These are phyloP conservation scores for Antennarius maculatus DNA, from an alignment of 2,797 vertebrate species.

Conservation along the genomic window DNA sequence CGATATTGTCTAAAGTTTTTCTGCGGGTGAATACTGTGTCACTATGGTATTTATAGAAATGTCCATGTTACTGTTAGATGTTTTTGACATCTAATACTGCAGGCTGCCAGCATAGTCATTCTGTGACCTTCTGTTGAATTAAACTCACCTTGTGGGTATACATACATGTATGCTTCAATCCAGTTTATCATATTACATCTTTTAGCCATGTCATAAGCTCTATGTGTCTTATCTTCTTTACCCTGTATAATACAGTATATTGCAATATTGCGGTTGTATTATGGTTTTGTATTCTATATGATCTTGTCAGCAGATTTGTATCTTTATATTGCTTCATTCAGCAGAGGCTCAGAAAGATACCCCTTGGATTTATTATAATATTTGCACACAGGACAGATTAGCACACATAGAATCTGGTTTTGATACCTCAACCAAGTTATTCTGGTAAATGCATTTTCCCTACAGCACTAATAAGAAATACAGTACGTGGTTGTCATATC, in stretches of 20 bases:
- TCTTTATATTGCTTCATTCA: slow-evolving; percentile 42
- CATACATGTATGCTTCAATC: slow-evolving; percentile 9
- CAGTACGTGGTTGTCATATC: not conserved
- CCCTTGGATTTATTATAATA: slow-evolving; percentile 25
- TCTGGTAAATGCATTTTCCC: slow-evolving; percentile 9
- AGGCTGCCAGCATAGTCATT: slow-evolving; percentile 10
- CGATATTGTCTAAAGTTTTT: not conserved
- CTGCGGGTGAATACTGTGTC: not conserved
- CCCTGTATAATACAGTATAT: not conserved
- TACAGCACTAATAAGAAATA: slow-evolving; percentile 5
- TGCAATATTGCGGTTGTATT: slow-evolving; percentile 16
- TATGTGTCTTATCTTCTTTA: slow-evolving; percentile 34
- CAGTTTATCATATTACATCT: slow-evolving; percentile 29
- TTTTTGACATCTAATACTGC: not conserved
- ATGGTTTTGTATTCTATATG: slow-evolving; percentile 26
- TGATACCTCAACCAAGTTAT: slow-evolving; percentile 16
- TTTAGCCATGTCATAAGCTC: slow-evolving; percentile 2
- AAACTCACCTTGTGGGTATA: not conserved
- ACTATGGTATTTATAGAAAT: slow-evolving; percentile 18
- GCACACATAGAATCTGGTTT: not conserved
- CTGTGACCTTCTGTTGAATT: slow-evolving; percentile 18
- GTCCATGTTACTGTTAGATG: not conserved
- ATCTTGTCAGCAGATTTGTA: slow-evolving; percentile 47
- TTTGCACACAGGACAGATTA: slow-evolving; percentile 31
- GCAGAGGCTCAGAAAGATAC: slow-evolving; percentile 10